Evolutionary conservation across 2,797 vertebrate species (phyloP), one percentile per base, ranked within the genome.

Genomic region (Macroramphosus scolopax): DNA sequence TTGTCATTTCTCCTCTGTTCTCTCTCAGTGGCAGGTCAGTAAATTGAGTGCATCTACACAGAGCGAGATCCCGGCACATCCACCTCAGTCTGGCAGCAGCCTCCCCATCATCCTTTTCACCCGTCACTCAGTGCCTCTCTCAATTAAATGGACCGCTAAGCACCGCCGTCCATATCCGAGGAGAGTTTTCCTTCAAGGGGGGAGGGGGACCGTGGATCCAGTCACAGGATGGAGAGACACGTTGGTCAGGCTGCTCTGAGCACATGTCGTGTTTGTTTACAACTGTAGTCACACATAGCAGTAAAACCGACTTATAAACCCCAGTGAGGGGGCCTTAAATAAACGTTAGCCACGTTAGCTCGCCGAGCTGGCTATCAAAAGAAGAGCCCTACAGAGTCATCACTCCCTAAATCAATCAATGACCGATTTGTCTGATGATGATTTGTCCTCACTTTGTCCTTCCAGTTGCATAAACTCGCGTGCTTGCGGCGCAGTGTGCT

Each of bases 111-210:
- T n/a, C n/a, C n/a, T n/a, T n/a, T n/a, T n/a, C n/a, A n/a, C n/a
- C n/a, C 75, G 72, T 57, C 80, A 70, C 71, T 78, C 78, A 61
- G 29, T 41, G 59, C 39, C 40, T 50, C 52, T 66, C 68, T 80
- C 77, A 73, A 74, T 81, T 79, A 72, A 78, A 78, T 37, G 51
- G 63, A 38, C 56, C 52, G 43, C 69, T 70, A 75, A 81, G 25
- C 78, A 63, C 56, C 14, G 2, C 30, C 11, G 51, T 26, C 72
- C 43, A 33, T 49, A 46, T 54, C 43, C 5, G 16, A 33, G 24
- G 43, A 57, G 41, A 60, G 43, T 47, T 32, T 68, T 51, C 32
- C 35, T 44, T 17, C 30, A 25, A 53, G 36, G 29, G n/a, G n/a
- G n/a, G n/a, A 4, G 17, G 38, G n/a, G 32, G 15, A 9, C 13